Base-by-base conservation (phyloP, 2,797 vertebrate species). In the Chelmon rostratus region DNA sequence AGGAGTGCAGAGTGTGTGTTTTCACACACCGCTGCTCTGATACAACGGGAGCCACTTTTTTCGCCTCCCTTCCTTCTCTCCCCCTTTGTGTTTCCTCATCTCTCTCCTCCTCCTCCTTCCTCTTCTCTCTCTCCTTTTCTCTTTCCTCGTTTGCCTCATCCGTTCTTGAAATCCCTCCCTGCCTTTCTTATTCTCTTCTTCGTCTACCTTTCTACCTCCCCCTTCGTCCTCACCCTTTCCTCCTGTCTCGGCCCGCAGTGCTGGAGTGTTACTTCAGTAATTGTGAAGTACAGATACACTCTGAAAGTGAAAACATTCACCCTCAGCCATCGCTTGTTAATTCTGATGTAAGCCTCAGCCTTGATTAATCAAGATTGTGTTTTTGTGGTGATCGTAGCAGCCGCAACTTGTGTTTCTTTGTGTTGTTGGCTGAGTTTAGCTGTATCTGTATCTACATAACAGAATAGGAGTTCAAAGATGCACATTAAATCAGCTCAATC, bases 1-100 rank as follows among this genome's bases (percentile, higher is more conserved):
- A 93, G 91, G 88, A 91, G 91, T 94, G 93, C 91, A 88, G 87
- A 91, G 91, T 93, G 90, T 92, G 91, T 92, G 93, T 93, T 94
- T 93, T 92, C 91, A 93, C 92, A 92, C 90, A 88, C 92, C 46
- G 46, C 89, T 90, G 89, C 91, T 86, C 88, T 81, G 62, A 92
- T 87, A 88, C 90, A 90, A 92, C 90, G 59, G 73, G 77, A 90
- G 77, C 38, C 71, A 84, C 73, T 82, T 89, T 89, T 81, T 58
- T 59, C 57, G 16, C 71, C 65, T 76, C 40, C 73, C 42, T 69
- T 81, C 74, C 46, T 73, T 63, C 62, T 70, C n/a, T 78, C 54
- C 25, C 56, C 35, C 33, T 52, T 78, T 85, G 50, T 85, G 68
- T 62, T 52, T 83, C 81, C 58, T 78, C 44, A 80, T 64, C 11